Evolutionary conservation across 2,888 invertebrate species (phyloP).

Genomic region (Agrochola lychnidis): DNA sequence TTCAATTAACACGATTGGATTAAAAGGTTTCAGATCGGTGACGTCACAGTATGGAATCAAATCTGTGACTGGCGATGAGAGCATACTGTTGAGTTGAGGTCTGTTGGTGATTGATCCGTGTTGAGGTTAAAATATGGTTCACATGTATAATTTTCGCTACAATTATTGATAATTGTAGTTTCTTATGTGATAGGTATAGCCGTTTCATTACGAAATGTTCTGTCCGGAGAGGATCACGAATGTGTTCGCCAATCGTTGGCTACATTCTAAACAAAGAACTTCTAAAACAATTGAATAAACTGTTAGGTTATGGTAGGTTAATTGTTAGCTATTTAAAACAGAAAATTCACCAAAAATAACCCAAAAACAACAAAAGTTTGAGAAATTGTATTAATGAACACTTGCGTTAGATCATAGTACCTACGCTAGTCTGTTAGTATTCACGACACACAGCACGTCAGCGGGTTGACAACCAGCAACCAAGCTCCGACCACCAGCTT

Average conservation of each 20-base stretch:
- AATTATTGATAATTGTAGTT: neutral
- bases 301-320: neutral
- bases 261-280: neutral
- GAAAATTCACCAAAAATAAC: neutral
- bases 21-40: conserved; percentile 30
- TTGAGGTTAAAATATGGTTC: neutral
- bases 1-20: conserved; percentile 73
- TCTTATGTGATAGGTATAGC: no score
- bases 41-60: conserved; percentile 18
- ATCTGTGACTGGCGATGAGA: conserved; percentile 15
- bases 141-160: neutral
- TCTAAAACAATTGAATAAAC: neutral
- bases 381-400: neutral
- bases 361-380: neutral
- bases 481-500: neutral
- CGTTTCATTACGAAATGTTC: neutral
- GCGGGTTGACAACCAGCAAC: neutral
- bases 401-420: conserved; percentile 35
- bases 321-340: neutral
- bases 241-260: neutral
- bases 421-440: conserved; percentile 43
- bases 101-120: neutral
- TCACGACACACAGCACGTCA: neutral
- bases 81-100: neutral
- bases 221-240: neutral